Base-by-base conservation (phyloP, 2,888 invertebrate genomes). In the Acleris holmiana region DNA sequence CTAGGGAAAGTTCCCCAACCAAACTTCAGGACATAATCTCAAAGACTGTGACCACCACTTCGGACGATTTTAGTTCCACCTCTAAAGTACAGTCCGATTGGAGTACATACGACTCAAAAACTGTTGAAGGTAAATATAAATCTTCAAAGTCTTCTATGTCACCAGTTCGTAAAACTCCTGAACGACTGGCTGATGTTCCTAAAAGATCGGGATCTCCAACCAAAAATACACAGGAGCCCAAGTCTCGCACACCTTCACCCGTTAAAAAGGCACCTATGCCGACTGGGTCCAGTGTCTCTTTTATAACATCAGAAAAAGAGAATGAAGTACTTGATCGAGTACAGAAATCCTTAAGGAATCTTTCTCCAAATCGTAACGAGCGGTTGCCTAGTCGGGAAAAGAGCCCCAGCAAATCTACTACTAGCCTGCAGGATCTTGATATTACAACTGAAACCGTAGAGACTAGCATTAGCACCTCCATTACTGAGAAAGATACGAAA, bases 301-400 rank as follows among this genome's bases (percentile, higher is more conserved):
- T 89, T 56, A 78, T 89, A 7, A 70, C 77, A 35, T 82, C 85
- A 3, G 90, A 92, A 73, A 82, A 84, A 73, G 88, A 90, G 73
- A 84, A 85, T 71, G 87, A 89, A 75, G 80, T 89, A 69, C 68
- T 89, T 17, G 84, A 89, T 53, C 83, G 78, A 73, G 89, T 90
- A 4, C 85, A 91, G 73, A 85, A 86, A 56, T 89, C 89, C 17
- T 73, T 88, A 4, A 78, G 88, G 70, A 90, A 86, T 70, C 70
- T 89, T 17, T 92, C 91, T n/a, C 90, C 91, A 0, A 83, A 84
- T 25, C 83, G 87, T 13, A 85, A 77, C 60, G 77, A 80, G 58
- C 83, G 76, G 59, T 83, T 85, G 40, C 84, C 84, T 0, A 84
- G 77, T 66, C 79, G 83, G 19, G 86, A 85, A 51, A 82, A 69